These are phyloP conservation scores for Bombus huntii DNA, from an alignment of 1,140 invertebrate genomes.

Conservation along the genomic window DNA sequence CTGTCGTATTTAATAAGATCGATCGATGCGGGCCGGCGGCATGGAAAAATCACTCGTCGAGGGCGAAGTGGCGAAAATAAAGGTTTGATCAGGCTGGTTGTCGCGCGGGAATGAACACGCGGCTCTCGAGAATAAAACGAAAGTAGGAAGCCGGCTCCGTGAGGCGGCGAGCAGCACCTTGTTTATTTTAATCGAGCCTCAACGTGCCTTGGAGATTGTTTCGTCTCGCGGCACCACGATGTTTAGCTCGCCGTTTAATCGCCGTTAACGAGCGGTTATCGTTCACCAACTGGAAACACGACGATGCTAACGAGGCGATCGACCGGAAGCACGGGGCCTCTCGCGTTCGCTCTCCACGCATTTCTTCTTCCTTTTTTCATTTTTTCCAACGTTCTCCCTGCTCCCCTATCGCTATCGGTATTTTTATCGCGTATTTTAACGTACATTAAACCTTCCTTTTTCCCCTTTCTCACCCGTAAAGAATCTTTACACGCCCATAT, in stretches of 20 bases:
- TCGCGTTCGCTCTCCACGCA: constrained; percentile 55
- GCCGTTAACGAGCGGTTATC: constrained; percentile 80
- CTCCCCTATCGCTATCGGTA: constrained; percentile 1
- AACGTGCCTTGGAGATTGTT: constrained; percentile 75
- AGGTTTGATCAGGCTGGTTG: constrained; percentile 39
- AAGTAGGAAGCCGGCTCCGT: constrained; percentile 25
- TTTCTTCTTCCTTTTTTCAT: constrained; percentile 38
- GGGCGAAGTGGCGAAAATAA: constrained; percentile 39
- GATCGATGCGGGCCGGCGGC: no score
- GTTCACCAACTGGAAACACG: constrained; percentile 78
- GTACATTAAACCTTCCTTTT: background rate
- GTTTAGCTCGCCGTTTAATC: constrained; percentile 79
- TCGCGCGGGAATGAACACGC: constrained; percentile 41
- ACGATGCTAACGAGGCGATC: constrained; percentile 76
- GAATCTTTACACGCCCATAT: no score
- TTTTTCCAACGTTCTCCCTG: background rate
- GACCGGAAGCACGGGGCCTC: constrained; percentile 70
- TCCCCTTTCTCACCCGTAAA: no score
- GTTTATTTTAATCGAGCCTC: constrained; percentile 78
- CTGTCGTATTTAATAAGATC: no score
- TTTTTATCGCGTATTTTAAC: background rate
- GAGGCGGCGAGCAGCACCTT: constrained; percentile 63
- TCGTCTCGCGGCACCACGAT: constrained; percentile 76
- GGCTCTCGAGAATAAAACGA: constrained; percentile 36
- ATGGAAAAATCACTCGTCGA: constrained; percentile 6